These are phyloP conservation scores for Tupaia tana DNA, from an alignment of 2,113 vertebrate species.

Conservation along the genomic window DNA sequence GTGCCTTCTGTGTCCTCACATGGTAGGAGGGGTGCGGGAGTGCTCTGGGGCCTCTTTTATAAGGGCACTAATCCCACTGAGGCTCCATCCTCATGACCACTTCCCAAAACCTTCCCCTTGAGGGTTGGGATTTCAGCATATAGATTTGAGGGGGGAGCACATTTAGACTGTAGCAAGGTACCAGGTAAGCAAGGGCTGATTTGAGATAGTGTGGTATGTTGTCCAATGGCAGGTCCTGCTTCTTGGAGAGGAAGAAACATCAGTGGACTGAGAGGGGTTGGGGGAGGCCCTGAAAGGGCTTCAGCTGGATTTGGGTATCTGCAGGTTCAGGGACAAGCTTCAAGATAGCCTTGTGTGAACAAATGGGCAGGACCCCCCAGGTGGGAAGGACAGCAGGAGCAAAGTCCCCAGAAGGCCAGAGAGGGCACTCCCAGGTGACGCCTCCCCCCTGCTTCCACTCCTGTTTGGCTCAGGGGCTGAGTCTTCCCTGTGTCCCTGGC, in stretches of 20 bases:
- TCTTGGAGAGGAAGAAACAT: background rate
- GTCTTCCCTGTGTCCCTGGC: background rate
- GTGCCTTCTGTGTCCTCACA: background rate
- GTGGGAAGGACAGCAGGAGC: background rate
- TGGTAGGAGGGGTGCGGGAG: background rate
- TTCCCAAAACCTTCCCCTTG: background rate
- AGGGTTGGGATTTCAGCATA: background rate
- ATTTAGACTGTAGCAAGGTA: background rate
- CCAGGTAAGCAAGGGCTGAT: background rate
- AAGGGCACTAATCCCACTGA: background rate
- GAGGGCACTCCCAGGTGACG: background rate
- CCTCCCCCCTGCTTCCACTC: background rate
- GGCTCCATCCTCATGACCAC: too few species aligned
- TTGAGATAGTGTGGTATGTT: background rate
- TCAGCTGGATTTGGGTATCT: background rate
- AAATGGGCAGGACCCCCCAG: rapidly evolving
- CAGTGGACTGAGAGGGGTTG: rapidly evolving
- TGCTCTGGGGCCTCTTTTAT: background rate
- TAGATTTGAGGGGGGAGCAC: background rate
- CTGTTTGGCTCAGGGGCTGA: background rate
- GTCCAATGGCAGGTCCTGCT: rapidly evolving
- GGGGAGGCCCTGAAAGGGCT: too few species aligned
- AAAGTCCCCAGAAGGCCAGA: background rate
- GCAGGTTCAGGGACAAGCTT: too few species aligned
- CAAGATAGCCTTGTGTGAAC: background rate